phyloP scores from a whole-genome alignment of 1,140 invertebrate genomes.

The Euura saliciscinereae region DNA sequence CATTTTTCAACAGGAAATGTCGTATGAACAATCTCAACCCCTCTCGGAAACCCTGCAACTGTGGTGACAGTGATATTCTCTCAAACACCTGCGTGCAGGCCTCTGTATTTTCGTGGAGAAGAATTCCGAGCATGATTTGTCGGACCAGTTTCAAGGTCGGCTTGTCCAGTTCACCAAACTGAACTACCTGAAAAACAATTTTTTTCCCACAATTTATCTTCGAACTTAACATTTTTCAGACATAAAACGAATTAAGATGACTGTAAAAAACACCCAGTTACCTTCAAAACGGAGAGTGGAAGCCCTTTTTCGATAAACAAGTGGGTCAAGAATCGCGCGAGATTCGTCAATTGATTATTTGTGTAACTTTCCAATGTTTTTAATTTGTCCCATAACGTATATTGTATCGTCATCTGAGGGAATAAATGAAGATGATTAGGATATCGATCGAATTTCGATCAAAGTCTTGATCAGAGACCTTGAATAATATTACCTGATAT shows the following conservation, averaged over 20 bases:
- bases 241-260: constrained; percentile 19
- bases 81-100: constrained; percentile 69
- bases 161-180: constrained; percentile 81
- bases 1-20: constrained; percentile 77
- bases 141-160: constrained; percentile 72
- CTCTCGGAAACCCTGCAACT: constrained; percentile 76
- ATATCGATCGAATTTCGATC: constrained; percentile 11
- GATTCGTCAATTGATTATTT: constrained; percentile 71
- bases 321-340: constrained; percentile 80
- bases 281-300: constrained; percentile 86
- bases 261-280: constrained; percentile 50
- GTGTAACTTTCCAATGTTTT: constrained; percentile 76
- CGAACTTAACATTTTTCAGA: constrained; percentile 11
- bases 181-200: constrained; percentile 68
- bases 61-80: constrained; percentile 68
- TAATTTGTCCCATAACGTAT: constrained; percentile 89
- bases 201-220: neutral
- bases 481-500: constrained; percentile 70
- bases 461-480: neutral
- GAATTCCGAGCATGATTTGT: constrained; percentile 72
- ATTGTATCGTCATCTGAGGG: constrained; percentile 85
- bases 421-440: constrained; percentile 20
- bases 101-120: constrained; percentile 67
- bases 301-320: constrained; percentile 81
- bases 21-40: constrained; percentile 79